A percentile compares a stretch with the other conserved stretches of the same genome.
Evolutionary conservation across 2,888 invertebrate species (phyloP).

Genomic region (Lepidonotus clava): DNA sequence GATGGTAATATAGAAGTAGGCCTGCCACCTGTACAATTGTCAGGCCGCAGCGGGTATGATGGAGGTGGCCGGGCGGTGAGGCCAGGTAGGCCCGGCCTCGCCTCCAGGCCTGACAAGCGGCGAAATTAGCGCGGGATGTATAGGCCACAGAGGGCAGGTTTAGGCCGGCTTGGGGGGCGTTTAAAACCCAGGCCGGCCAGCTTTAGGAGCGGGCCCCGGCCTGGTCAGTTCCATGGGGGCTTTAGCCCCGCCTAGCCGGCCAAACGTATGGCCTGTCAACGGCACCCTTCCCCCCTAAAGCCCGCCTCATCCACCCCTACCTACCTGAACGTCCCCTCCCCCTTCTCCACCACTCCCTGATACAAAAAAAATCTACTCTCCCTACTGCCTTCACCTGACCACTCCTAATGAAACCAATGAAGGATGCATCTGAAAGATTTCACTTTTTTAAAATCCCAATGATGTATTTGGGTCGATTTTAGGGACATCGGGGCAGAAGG

Average conservation of each 20-base stretch:
- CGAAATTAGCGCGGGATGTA: constrained; percentile 31
- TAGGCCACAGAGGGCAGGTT: constrained; percentile 26
- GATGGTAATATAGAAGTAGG: not conserved
- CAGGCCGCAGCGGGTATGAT: not conserved
- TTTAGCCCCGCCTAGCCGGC: not conserved
- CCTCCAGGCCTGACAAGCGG: not conserved
- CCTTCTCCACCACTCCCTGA: not conserved
- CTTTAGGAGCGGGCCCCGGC: not conserved
- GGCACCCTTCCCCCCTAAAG: not conserved
- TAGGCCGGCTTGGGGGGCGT: constrained; percentile 21
- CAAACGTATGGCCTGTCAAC: not conserved
- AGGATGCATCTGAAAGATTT: constrained; percentile 11
- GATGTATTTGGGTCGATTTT: not conserved
- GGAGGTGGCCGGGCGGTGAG: not conserved
- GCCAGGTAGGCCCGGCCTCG: not conserved
- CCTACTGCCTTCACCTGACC: too few relatives aligned
- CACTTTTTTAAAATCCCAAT: not conserved
- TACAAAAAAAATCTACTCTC: too few relatives aligned
- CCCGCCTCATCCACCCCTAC: too few relatives aligned
- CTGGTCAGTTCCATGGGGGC: constrained; percentile 2
- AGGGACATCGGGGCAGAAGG: too few relatives aligned
- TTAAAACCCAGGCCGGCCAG: constrained; percentile 13
- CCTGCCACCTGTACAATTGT: constrained; percentile 5
- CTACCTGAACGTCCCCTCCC: not conserved
- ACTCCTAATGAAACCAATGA: constrained; percentile 23